phyloP scores from a whole-genome alignment of 2,888 invertebrate genomes.

The Sceliomorpha sp. region DNA sequence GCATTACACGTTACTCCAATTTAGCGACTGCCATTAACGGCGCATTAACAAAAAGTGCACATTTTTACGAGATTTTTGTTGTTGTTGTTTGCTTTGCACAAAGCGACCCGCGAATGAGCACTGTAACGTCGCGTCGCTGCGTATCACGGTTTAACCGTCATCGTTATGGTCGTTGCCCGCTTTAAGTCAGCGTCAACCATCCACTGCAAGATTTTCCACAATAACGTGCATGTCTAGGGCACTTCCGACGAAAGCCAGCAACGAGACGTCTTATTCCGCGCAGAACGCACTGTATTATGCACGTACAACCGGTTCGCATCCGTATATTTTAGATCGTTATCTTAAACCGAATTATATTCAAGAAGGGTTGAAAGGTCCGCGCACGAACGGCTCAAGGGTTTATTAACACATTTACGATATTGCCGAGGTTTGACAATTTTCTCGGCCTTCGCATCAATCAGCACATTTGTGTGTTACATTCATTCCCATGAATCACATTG shows the following conservation, averaged over 20 bases:
- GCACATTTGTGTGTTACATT: too few species aligned
- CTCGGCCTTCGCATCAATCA: too few species aligned
- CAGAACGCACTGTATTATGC: background rate
- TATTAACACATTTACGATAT: too few species aligned
- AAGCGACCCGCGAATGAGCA: conserved; percentile 8
- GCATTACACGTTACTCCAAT: conserved; percentile 25
- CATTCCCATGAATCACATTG: too few species aligned
- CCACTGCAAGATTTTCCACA: conserved; percentile 38
- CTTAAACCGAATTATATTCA: too few species aligned
- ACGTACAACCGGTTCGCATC: background rate
- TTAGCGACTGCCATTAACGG: conserved; percentile 21
- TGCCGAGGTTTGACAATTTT: too few species aligned
- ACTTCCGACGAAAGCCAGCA: conserved; percentile 10
- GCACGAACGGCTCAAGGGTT: too few species aligned
- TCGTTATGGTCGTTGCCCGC: conserved; percentile 43
- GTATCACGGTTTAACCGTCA: conserved; percentile 32
- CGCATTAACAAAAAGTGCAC: conserved; percentile 16
- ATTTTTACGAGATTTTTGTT: conserved; percentile 24
- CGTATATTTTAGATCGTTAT: too few species aligned
- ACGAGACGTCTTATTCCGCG: conserved; percentile 4
- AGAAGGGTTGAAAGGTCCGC: too few species aligned
- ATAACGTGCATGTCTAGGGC: conserved; percentile 10
- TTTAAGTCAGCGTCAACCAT: conserved; percentile 40
- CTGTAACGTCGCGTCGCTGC: conserved; percentile 12
- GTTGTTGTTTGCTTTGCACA: conserved; percentile 10